These are phyloP conservation scores for Serinus canaria DNA, from an alignment of 2,113 vertebrate species.

Conservation along the genomic window DNA sequence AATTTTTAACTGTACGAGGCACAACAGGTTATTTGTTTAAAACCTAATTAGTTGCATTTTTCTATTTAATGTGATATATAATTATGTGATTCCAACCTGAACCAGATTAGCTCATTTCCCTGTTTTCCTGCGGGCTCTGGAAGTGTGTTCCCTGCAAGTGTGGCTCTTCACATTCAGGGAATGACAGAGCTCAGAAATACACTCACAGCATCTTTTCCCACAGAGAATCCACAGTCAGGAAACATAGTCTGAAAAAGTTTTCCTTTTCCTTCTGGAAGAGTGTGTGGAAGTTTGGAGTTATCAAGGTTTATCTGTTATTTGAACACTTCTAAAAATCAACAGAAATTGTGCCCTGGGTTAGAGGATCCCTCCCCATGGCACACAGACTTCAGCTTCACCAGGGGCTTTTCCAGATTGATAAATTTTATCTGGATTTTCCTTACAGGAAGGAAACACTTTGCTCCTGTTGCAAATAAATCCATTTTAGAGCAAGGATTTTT, in stretches of 20 bases:
- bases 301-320: fast-evolving
- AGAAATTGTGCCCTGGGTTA: fast-evolving
- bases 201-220: not conserved
- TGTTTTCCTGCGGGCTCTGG: not conserved
- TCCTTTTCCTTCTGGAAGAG: not conserved
- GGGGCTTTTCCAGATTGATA: too few relatives aligned
- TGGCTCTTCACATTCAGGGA: fast-evolving
- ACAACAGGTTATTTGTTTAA: not conserved
- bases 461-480: not conserved
- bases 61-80: fast-evolving
- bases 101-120: not conserved
- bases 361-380: not conserved
- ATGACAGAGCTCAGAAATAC: not conserved
- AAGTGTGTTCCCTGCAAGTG: fast-evolving
- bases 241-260: not conserved
- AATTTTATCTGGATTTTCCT: not conserved
- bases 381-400: not conserved
- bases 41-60: not conserved
- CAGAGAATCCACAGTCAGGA: not conserved
- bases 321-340: not conserved
- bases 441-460: not conserved
- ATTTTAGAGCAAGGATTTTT: not conserved
- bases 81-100: not conserved
- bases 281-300: fast-evolving
- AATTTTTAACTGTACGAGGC: not conserved